Conservation (phyloP, 1,140 invertebrate genomes). For the Apis florea region DNA sequence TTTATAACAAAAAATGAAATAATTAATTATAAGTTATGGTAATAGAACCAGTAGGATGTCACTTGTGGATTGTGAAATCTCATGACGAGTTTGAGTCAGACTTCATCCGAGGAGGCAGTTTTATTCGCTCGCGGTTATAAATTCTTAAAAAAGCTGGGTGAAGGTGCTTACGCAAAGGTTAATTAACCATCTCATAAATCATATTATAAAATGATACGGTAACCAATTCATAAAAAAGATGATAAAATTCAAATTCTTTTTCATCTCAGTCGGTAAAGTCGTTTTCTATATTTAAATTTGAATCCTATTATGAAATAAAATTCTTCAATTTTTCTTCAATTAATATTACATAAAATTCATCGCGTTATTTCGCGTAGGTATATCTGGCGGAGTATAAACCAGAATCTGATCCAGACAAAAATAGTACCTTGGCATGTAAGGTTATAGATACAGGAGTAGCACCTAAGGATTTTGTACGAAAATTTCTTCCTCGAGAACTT, state of each 20-base stretch:
- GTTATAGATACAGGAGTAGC: slow-evolving; percentile 86
- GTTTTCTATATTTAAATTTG: background rate
- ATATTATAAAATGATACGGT: background rate
- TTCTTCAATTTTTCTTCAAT: slow-evolving; percentile 17
- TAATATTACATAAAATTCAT: background rate
- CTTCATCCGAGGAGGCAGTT: slow-evolving; percentile 81
- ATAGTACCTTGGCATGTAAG: slow-evolving; percentile 84
- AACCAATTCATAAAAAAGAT: background rate
- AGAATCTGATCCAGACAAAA: slow-evolving; percentile 61
- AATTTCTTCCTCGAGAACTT: slow-evolving; percentile 89
- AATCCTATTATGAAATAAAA: background rate
- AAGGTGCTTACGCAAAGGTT: slow-evolving; percentile 85
- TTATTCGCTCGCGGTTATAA: slow-evolving; percentile 82
- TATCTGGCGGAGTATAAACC: slow-evolving; percentile 82
- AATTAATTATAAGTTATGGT: slow-evolving; percentile 30
- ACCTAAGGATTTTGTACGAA: slow-evolving; percentile 86
- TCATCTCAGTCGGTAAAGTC: background rate
- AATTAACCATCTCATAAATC: slow-evolving; percentile 6
- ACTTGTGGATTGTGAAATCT: slow-evolving; percentile 27
- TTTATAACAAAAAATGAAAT: background rate
- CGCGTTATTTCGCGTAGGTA: slow-evolving; percentile 77
- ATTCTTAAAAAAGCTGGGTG: slow-evolving; percentile 83
- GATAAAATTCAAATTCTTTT: background rate
- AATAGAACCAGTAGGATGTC: slow-evolving; percentile 41
- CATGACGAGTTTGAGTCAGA: slow-evolving; percentile 63